These are phyloP conservation scores for Subacronicta megacephala DNA, from an alignment of 2,888 invertebrate species.

Conservation along the genomic window DNA sequence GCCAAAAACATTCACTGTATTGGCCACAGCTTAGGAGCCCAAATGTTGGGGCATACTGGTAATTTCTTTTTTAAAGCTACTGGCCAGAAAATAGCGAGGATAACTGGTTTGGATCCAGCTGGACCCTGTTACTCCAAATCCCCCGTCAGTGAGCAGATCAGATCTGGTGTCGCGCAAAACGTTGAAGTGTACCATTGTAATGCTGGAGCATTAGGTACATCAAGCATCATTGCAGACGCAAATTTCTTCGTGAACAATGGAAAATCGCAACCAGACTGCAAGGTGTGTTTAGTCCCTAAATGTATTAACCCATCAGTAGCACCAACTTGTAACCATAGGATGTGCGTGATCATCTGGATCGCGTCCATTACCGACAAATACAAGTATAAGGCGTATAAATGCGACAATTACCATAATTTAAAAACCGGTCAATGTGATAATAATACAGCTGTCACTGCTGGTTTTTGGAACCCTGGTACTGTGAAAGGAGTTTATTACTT, in stretches of 20 bases:
- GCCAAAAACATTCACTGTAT: constrained; percentile 76
- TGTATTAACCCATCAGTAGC: constrained; percentile 73
- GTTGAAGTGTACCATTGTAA: constrained; percentile 91
- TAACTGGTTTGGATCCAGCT: constrained; percentile 82
- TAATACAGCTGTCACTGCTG: constrained; percentile 71
- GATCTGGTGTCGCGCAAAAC: constrained; percentile 87
- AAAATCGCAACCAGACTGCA: constrained; percentile 88
- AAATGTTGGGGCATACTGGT: constrained; percentile 78
- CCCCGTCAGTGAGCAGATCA: constrained; percentile 79
- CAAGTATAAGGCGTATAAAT: constrained; percentile 73
- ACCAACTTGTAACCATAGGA: constrained; percentile 78
- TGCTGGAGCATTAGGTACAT: constrained; percentile 85
- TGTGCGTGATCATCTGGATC: constrained; percentile 76
- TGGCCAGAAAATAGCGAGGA: constrained; percentile 70
- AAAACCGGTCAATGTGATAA: constrained; percentile 65
- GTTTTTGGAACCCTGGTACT: constrained; percentile 79
- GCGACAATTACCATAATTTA: constrained; percentile 72
- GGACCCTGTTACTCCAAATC: constrained; percentile 81
- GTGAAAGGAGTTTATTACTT: constrained; percentile 79
- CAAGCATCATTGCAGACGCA: constrained; percentile 85
- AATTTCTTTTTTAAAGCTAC: constrained; percentile 69
- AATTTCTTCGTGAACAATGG: constrained; percentile 91
- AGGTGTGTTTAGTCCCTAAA: constrained; percentile 72
- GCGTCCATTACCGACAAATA: constrained; percentile 71
- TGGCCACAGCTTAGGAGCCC: constrained; percentile 82